Evolutionary conservation across 2,113 vertebrate genomes (phyloP), one percentile per base, ranked within the genome.

Genomic region (Melanerpes formicivorus): DNA sequence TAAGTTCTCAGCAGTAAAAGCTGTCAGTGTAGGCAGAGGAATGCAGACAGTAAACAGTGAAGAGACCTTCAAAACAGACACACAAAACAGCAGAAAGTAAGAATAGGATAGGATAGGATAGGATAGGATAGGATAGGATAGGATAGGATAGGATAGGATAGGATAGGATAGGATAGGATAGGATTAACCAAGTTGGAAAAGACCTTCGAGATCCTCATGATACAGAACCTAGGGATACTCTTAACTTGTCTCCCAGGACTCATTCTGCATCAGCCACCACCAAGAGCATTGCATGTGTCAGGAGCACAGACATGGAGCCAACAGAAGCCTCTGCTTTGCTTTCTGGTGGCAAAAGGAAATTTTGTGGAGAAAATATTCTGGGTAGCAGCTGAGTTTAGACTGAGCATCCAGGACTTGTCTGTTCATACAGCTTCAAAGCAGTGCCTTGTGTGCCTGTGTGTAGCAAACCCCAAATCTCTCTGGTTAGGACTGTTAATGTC

Each of bases 371-470:
- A 80, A 58, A 34, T 62, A 14, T 71, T 93, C 11, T 12, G 70
- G 30, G 26, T 48, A 29, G 14, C 14, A 69, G 22, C 19, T 21
- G n/a, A 76, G 18, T 29, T 82, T 65, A 83, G 30, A 71, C 52
- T 59, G 52, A 80, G 3, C 9, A 46, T 80, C 59, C 30, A 62
- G 44, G 12, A 18, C 21, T 54, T 22, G 18, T 26, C 10, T 22
- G 23, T 42, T 72, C 32, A 34, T 26, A 62, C 13, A 40, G 12
- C 7, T 65, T 72, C 54, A 72, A 80, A 73, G 11, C 13, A 72
- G 42, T 1, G 2, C 16, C 34, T 69, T 46, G 16, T 2, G 0
- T 37, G 8, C 46, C 27, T 73, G 10, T 2, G 2, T 22, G 12
- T 18, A 62, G 37, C 29, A 76, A 7, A 21, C 13, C 23, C 23